Evolutionary conservation across 2,797 vertebrate species (phyloP).

Genomic region (Periparus ater): DNA sequence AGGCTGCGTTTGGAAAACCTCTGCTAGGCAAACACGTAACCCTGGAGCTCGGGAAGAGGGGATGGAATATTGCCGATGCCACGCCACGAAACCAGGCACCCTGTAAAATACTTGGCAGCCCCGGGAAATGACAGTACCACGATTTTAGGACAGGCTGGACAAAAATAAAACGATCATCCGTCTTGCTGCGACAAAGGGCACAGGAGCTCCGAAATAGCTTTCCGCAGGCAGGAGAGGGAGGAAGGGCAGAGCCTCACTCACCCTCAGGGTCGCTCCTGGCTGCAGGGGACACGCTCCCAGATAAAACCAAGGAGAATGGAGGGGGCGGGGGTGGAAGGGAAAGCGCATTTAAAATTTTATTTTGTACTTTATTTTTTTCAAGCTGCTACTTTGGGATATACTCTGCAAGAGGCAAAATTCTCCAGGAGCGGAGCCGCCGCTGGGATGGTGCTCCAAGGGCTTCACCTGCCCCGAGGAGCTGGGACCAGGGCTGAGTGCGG

Average conservation of each 20-base stretch:
- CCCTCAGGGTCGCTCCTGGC: not conserved
- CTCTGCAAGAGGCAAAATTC: not conserved
- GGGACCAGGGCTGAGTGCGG: not conserved
- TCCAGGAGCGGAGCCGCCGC: not conserved
- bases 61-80: not conserved
- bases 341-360: not conserved
- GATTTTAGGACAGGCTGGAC: constrained; percentile 5
- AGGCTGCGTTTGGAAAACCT: not conserved
- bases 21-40: not conserved
- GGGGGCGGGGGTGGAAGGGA: fast-evolving
- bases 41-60: not conserved
- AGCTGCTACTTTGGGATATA: not conserved
- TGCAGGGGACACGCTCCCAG: not conserved
- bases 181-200: not conserved
- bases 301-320: not conserved
- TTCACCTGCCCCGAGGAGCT: not conserved
- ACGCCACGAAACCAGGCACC: not conserved
- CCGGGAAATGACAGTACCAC: not conserved
- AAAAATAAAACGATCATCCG: not conserved
- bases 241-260: not conserved
- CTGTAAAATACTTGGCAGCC: not conserved
- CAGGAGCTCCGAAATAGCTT: not conserved
- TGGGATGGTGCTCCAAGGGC: not conserved
- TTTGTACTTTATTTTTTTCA: not conserved
- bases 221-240: not conserved